Evolutionary conservation across 2,888 invertebrate genomes (phyloP), one percentile per base, ranked within the genome.

Genomic region (Scaeva pyrastri): DNA sequence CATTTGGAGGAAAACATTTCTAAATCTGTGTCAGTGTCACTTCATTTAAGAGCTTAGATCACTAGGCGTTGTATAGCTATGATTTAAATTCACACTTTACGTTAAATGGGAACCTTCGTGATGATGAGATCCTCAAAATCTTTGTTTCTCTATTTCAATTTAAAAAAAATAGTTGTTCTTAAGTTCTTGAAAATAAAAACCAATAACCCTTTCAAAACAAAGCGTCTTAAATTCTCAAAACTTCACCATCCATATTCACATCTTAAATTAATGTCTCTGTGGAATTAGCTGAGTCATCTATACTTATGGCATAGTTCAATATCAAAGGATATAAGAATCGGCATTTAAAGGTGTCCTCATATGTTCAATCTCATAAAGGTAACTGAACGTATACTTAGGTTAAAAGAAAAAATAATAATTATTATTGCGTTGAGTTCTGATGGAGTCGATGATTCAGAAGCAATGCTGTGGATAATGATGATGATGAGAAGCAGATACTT

Each of bases 11-110:
- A 43, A 75, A 16, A 19, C 23, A 36, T 26, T 70, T 26, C 6
- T 31, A 21, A 58, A 71, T 76, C 12, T 77, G 21, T 81, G 55
- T 58, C 75, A 81, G 11, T 75, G 74, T 74, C 70, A 64, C 52
- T 50, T 52, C 21, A 6, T 50, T 66, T 52, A 23, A 23, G 39
- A 60, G 8, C 19, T 80, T 66, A 80, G 73, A 80, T 80, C 80
- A 80, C 43, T 16, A 45, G 66, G 19, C 48, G 26, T 36, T 50
- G 12, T 23, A 23, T n/a, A 23, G 12, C n/a, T n/a, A 11, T 58
- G 16, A 75, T 56, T 55, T 58, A n/a, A 26, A 50, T 16, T 31
- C n/a, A 50, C 66, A 43, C 48, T 48, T 50, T 21, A 48, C 5
- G 3, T 0, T 21, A 45, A 43, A 60, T 60, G 23, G 23, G 31